Percentiles rank a stretch among this genome's conserved stretches.
These are phyloP conservation scores for Dicycla oo DNA, from an alignment of 2,888 invertebrate genomes.

Conservation along the genomic window DNA sequence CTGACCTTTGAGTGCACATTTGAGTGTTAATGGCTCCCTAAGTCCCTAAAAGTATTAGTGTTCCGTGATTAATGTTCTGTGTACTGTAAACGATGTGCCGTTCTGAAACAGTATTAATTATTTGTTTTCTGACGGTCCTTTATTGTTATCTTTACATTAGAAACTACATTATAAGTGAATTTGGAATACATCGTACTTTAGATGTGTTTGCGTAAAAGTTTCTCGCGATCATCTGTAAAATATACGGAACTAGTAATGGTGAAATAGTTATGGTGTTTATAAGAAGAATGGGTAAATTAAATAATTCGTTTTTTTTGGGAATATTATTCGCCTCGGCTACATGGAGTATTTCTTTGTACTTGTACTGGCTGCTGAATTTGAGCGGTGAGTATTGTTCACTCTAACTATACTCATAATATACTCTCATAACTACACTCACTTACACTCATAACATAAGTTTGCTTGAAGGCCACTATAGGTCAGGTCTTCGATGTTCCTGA, in stretches of 20 bases:
- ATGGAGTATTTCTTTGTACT: slow-evolving; percentile 93
- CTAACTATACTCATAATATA: too few relatives aligned
- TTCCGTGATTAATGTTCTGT: background rate
- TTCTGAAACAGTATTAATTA: background rate
- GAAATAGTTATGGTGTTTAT: slow-evolving; percentile 17
- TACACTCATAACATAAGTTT: too few relatives aligned
- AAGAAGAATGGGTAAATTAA: slow-evolving; percentile 76
- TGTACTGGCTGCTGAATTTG: slow-evolving; percentile 92
- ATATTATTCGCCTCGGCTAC: slow-evolving; percentile 93
- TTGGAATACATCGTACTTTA: background rate
- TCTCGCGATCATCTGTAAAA: background rate
- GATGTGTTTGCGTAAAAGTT: slow-evolving; percentile 1
- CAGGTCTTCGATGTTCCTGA: background rate
- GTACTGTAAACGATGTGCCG: background rate
- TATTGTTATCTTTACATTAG: background rate
- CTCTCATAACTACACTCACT: too few relatives aligned
- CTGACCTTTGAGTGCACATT: too few relatives aligned
- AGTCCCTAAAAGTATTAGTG: too few relatives aligned
- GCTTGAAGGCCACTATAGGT: too few relatives aligned
- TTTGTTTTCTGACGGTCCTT: background rate
- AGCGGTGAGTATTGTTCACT: slow-evolving; percentile 81
- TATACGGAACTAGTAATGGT: slow-evolving; percentile 13
- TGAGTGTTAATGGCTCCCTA: too few relatives aligned
- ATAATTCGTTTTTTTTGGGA: slow-evolving; percentile 93
- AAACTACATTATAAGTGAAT: background rate